Percentiles rank a stretch among this genome's conserved stretches.
These are phyloP conservation scores for Drosophila equinoxialis DNA, from an alignment of 1,140 invertebrate genomes.

Conservation along the genomic window DNA sequence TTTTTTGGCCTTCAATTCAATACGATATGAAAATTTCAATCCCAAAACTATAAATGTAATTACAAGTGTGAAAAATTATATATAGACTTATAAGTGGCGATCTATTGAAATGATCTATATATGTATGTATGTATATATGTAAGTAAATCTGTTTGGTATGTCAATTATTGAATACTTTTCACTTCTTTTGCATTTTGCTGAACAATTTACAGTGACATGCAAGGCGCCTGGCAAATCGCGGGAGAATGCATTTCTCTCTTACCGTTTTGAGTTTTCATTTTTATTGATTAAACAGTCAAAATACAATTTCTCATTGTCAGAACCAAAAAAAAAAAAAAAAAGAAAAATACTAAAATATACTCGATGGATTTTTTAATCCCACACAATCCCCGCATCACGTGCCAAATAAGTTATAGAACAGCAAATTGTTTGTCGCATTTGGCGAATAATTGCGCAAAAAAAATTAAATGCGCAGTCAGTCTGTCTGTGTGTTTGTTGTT, in stretches of 20 bases:
- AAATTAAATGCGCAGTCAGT: conserved; percentile 18
- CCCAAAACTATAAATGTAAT: conserved; percentile 8
- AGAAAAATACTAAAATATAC: background rate
- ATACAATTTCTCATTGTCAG: conserved; percentile 47
- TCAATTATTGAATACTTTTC: conserved; percentile 16
- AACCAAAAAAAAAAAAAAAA: no score
- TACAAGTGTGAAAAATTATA: conserved; percentile 44
- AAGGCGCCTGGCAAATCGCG: conserved; percentile 23
- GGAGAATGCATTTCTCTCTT: conserved; percentile 36
- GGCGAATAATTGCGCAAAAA: conserved; percentile 42
- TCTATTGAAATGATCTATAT: background rate
- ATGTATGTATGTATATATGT: conserved; percentile 4
- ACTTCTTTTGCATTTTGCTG: conserved; percentile 31
- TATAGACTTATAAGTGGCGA: conserved; percentile 15
- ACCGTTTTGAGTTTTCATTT: conserved; percentile 18
- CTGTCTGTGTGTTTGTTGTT: conserved; percentile 1
- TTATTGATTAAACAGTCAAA: conserved; percentile 75
- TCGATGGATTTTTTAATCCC: conserved; percentile 6
- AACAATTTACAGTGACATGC: conserved; percentile 58
- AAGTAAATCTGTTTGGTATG: conserved; percentile 5
- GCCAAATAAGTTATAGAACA: conserved; percentile 11
- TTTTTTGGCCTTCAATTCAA: background rate
- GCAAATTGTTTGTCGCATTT: conserved; percentile 14
- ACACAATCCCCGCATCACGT: conserved; percentile 4
- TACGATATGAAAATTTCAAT: background rate